These are phyloP conservation scores for Lepus europaeus DNA, from an alignment of 2,113 vertebrate species.

Conservation along the genomic window DNA sequence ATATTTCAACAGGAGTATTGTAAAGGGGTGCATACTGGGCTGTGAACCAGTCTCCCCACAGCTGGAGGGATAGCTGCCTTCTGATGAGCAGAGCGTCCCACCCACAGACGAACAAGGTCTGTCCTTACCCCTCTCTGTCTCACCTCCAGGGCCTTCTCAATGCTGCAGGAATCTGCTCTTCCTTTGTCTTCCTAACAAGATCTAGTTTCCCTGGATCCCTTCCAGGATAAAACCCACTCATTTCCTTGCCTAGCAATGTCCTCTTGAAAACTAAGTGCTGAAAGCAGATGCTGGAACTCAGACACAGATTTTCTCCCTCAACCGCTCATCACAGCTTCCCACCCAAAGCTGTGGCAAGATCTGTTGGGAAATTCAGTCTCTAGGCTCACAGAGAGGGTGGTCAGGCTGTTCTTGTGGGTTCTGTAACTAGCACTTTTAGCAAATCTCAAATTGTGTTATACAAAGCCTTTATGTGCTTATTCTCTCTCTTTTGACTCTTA, in stretches of 20 bases:
- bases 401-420: constrained; percentile 19
- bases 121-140: neutral
- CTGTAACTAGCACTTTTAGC: constrained; percentile 26
- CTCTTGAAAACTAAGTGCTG: constrained; percentile 81
- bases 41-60: neutral
- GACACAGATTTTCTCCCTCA: constrained; percentile 84
- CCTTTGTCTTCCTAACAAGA: constrained; percentile 78
- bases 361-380: constrained; percentile 72
- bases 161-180: constrained; percentile 61
- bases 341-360: constrained; percentile 67
- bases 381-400: constrained; percentile 33
- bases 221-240: constrained; percentile 83
- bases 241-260: constrained; percentile 81
- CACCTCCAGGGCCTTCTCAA: constrained; percentile 25
- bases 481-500: constrained; percentile 50
- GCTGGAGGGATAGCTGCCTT: neutral
- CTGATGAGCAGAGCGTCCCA: neutral
- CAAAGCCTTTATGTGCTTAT: constrained; percentile 1
- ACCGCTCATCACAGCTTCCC: constrained; percentile 80
- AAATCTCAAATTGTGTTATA: constrained; percentile 17
- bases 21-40: neutral
- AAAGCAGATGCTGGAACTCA: constrained; percentile 83
- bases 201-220: constrained; percentile 77
- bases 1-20: neutral
- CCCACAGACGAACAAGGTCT: neutral